phyloP scores from a whole-genome alignment of 1,140 invertebrate species.

The Gerris buenoi region DNA sequence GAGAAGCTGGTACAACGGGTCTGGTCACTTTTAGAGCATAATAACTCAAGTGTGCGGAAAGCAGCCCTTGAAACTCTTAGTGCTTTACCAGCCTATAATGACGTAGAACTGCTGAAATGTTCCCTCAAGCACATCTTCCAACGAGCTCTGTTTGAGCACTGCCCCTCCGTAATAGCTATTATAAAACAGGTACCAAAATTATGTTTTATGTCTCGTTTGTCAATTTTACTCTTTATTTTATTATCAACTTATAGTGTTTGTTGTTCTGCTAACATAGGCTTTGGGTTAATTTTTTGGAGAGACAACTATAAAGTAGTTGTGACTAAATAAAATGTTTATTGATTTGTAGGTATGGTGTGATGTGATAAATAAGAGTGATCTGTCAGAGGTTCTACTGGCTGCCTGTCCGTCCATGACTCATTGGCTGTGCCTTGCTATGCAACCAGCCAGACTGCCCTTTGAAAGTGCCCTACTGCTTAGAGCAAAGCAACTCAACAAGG shows the following conservation, averaged over 20 bases:
- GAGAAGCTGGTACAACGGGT: slow-evolving; percentile 49
- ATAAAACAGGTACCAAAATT: slow-evolving; percentile 1
- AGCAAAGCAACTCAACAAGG: slow-evolving; percentile 16
- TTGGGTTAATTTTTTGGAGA: neutral
- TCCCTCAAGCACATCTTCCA: slow-evolving; percentile 78
- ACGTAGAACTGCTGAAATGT: slow-evolving; percentile 55
- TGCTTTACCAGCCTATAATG: slow-evolving; percentile 43
- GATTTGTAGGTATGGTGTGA: slow-evolving; percentile 55
- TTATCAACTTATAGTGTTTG: neutral
- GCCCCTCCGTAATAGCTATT: slow-evolving; percentile 53
- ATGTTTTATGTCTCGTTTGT: neutral
- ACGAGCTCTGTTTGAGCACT: slow-evolving; percentile 69
- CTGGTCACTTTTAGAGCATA: slow-evolving; percentile 86
- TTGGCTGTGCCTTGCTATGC: slow-evolving; percentile 95
- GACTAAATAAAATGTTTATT: neutral
- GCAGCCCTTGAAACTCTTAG: slow-evolving; percentile 72
- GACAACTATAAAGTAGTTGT: too few relatives aligned
- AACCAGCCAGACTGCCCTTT: slow-evolving; percentile 66
- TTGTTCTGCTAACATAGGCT: neutral
- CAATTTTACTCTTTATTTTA: too few relatives aligned
- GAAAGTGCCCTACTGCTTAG: slow-evolving; percentile 46
- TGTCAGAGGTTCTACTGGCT: slow-evolving; percentile 59
- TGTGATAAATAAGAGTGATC: slow-evolving; percentile 49
- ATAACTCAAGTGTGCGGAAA: slow-evolving; percentile 70
- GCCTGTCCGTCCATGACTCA: slow-evolving; percentile 71